Evolutionary conservation across 1,140 invertebrate species (phyloP).

Genomic region (Panonychus citri): DNA sequence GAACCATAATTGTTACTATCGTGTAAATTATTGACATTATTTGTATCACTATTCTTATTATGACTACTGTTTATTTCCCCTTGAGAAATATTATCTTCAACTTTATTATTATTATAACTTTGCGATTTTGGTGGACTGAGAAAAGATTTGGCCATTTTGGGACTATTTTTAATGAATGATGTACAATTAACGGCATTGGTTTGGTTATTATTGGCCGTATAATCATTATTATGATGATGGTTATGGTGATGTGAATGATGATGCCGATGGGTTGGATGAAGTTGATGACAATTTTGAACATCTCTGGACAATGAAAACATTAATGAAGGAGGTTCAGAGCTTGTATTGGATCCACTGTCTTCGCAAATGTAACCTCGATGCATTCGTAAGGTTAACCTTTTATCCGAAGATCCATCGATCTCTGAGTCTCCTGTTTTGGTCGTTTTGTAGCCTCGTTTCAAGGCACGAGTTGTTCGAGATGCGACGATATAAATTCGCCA

Average conservation of each 20-base stretch:
- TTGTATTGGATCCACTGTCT: neutral
- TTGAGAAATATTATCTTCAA: too few relatives aligned
- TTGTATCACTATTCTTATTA: too few relatives aligned
- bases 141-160: too few relatives aligned
- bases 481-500: slow-evolving; percentile 82
- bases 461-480: slow-evolving; percentile 60
- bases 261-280: slow-evolving; percentile 3
- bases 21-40: too few relatives aligned
- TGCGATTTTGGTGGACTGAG: too few relatives aligned
- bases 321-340: neutral
- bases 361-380: slow-evolving; percentile 38
- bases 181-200: too few relatives aligned
- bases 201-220: too few relatives aligned
- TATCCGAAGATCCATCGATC: slow-evolving; percentile 40
- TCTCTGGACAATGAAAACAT: neutral
- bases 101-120: too few relatives aligned
- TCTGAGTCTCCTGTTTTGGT: slow-evolving; percentile 38
- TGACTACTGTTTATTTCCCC: too few relatives aligned
- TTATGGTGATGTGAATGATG: slow-evolving; percentile 28
- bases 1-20: too few relatives aligned
- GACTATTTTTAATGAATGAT: too few relatives aligned
- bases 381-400: slow-evolving; percentile 66
- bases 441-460: slow-evolving; percentile 56
- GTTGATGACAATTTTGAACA: too few relatives aligned
- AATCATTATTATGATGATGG: neutral